Conservation (phyloP, 2,888 invertebrate species). For the Hydroisotoma schaefferi region DNA sequence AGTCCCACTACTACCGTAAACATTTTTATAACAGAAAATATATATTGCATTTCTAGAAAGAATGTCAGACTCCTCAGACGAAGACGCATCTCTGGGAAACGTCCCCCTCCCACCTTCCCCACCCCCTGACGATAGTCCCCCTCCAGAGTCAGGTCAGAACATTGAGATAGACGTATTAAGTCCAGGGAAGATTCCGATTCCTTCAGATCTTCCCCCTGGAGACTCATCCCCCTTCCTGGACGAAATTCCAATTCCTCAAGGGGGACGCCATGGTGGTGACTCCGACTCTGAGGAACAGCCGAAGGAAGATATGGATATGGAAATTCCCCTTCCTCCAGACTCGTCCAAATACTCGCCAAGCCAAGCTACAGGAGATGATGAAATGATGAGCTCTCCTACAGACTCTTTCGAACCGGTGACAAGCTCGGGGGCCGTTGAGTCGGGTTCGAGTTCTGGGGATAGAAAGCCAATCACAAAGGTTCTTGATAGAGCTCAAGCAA, state of each 20-base stretch:
- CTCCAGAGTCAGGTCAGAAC: too few species aligned
- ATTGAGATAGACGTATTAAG: constrained; percentile 16
- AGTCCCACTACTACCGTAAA: too few species aligned
- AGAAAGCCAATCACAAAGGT: constrained; percentile 42
- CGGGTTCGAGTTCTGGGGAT: constrained; percentile 23
- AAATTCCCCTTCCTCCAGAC: constrained; percentile 44
- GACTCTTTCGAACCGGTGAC: constrained; percentile 4
- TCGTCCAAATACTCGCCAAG: constrained; percentile 47
- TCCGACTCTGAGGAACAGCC: background rate
- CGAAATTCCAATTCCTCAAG: constrained; percentile 46
- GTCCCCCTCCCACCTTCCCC: constrained; percentile 29
- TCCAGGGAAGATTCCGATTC: constrained; percentile 26
- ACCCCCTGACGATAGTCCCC: constrained; percentile 29
- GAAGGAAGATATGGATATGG: constrained; percentile 25
- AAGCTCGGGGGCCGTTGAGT: background rate
- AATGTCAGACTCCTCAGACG: background rate
- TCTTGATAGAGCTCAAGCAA: constrained; percentile 52
- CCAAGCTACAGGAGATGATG: constrained; percentile 40
- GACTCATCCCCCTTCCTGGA: constrained; percentile 26
- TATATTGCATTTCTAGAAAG: too few species aligned
- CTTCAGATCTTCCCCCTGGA: constrained; percentile 7
- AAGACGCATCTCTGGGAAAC: background rate
- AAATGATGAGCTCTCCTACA: constrained; percentile 35
- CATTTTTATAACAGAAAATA: too few species aligned
- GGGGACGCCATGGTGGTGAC: too few species aligned